Evolutionary conservation across 2,113 vertebrate genomes (phyloP), one percentile per base, ranked within the genome.

Genomic region (Progne subis): DNA sequence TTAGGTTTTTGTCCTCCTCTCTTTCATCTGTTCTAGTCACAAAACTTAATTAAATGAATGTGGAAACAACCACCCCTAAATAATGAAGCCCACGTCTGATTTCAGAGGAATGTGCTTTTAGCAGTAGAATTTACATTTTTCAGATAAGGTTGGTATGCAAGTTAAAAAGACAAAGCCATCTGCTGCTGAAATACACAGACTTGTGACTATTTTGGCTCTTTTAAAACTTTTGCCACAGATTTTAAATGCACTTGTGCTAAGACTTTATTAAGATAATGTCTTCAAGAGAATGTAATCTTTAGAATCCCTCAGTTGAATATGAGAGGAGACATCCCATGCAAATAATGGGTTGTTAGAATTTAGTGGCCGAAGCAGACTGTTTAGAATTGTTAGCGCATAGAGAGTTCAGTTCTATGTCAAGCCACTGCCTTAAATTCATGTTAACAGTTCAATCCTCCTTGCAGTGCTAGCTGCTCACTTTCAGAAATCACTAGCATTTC

Each of bases 81-180:
- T 96, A 96, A 92, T 75, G 82, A 93, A 92, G 64, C 64, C 41
- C 20, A 49, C 39, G 88, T 96, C 83, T 93, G 69, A 94, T 88
- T 96, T 88, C 60, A 88, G 76, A 92, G 94, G 96, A 96, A 97
- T 95, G 96, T 93, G 77, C 86, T 95, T 96, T 93, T 79, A 95
- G 80, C 72, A 92, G 68, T 72, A 94, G 53, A 92, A 95, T 94
- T 94, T 95, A 84, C 88, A 95, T 96, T 93, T 97, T 88, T 92
- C 76, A 96, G 96, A 92, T 96, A 96, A 96, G 77, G 65, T 18
- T 79, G 95, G 92, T 94, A 96, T 93, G 96, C 78, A 88, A 68
- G 86, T 82, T 88, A 78, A 85, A 82, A 90, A 94, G 76, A 86
- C 60, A 88, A 96, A 88, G 29, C 72, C 65, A 86, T 90, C 89